Base-by-base conservation (phyloP, 2,113 vertebrate species). In the Psilopsiagon aymara region DNA sequence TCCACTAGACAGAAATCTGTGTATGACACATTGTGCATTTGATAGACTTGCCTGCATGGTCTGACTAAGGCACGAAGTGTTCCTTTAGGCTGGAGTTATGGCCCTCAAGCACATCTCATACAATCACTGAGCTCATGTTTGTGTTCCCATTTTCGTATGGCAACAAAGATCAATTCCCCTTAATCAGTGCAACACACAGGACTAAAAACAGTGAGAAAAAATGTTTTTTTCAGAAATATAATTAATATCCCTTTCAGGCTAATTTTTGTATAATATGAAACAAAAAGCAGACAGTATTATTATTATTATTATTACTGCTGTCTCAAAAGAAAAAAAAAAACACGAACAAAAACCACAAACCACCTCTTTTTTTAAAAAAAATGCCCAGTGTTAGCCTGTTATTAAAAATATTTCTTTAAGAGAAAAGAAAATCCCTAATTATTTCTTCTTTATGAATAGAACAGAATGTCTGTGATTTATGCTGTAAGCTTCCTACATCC, bases 1-100 rank as follows among this genome's bases (percentile, higher is more conserved):
- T 97, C 95, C 94, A 83, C 93, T 94, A 75, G 95, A 93, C 96
- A 97, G 96, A 95, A 95, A 96, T 96, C 91, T 91, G 96, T 94
- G 95, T 96, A 97, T 97, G 96, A 98, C 96, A 97, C 67, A 28
- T 63, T 96, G 91, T 87, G 91, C 94, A 47, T 94, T 94, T 96
- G 94, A 97, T 95, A 97, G 97, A 96, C 96, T 96, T 92, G 78
- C 94, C 93, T 92, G 94, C 89, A 7, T 71, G 70, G 96, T 74
- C 92, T 82, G 44, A 81, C 73, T 63, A 73, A 77, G 66, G 68
- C 92, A 93, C 76, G 55, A 51, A 93, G 41, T 37, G 25, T 75
- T 84, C 88, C 53, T 93, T 80, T 75, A 87, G 82, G 82, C 75
- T 77, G 68, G 24, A 78, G 75, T 79, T 82, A 23, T 68, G 83